These are phyloP conservation scores for Yponomeuta evonymella DNA, from an alignment of 2,888 invertebrate genomes.

Conservation along the genomic window DNA sequence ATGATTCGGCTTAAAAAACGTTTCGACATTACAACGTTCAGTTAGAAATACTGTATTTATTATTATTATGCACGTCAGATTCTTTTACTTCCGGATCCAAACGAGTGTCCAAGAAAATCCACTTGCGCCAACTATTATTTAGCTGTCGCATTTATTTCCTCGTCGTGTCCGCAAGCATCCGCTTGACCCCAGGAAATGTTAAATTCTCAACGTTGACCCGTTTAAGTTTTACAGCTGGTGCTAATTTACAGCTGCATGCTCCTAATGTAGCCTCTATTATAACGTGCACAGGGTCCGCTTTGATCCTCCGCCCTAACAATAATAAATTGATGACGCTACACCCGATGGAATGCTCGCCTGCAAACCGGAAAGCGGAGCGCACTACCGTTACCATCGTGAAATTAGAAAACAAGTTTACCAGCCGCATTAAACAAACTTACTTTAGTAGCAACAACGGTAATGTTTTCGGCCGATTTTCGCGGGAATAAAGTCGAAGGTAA, in stretches of 20 bases:
- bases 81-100: neutral
- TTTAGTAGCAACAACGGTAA: neutral
- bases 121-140: conserved; percentile 10
- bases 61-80: conserved; percentile 3
- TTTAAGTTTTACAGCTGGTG: conserved; percentile 10
- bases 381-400: conserved; percentile 62
- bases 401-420: conserved; percentile 30
- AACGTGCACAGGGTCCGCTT: conserved; percentile 28
- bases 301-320: conserved; percentile 45
- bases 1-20: neutral
- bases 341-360: conserved; percentile 49
- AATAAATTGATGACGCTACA: conserved; percentile 52
- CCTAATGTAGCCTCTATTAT: conserved; percentile 32
- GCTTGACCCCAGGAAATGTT: conserved; percentile 12
- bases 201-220: conserved; percentile 4
- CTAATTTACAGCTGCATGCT: conserved; percentile 21
- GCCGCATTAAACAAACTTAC: conserved; percentile 2
- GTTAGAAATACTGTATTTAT: neutral
- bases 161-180: conserved; percentile 8
- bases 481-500: neutral
- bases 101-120: neutral
- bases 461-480: neutral
- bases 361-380: conserved; percentile 60
- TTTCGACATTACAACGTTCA: neutral
- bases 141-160: conserved; percentile 4